Evolutionary conservation across 1,140 invertebrate genomes (phyloP), one percentile per base, ranked within the genome.

Genomic region (Lepidurus couesii): DNA sequence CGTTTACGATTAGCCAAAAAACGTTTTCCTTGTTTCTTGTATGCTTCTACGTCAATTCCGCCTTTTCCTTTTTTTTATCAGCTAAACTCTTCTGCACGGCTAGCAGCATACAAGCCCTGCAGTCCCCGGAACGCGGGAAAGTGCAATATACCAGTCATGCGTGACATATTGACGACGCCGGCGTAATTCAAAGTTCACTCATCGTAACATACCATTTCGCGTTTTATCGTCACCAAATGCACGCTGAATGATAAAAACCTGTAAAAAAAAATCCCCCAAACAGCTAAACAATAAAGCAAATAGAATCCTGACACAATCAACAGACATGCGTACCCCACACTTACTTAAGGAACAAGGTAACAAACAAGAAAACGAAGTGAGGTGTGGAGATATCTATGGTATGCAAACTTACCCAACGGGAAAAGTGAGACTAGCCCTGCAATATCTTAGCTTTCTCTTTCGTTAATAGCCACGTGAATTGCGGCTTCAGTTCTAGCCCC

Each of bases 381-480:
- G 21, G 16, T 9, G 53, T 21, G 21, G 9, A 65, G 6, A 65
- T 65, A 65, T 65, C 53, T n/a, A 65, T 65, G 21, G 16, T n/a
- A 65, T 65, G 13, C 13, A 13, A 65, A 21, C 13, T 16, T 65
- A 21, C 21, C 45, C 16, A 13, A 21, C 13, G 53, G 53, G 53
- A 16, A 65, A 65, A 65, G 53, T 21, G 16, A 65, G 53, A 65
- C 16, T 34, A 65, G 21, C 53, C 21, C 16, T 13, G 21, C 53
- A 65, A 65, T 65, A 65, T 65, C 53, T 7, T 13, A 65, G 53
- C 53, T 65, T 65, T 65, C 53, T 65, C 53, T 65, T 65, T 65
- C 53, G 8, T 65, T 65, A 65, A 65, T 21, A 65, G 13, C 53
- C 53, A 65, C 7, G 53, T 16, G 53, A 65, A 65, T 65, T 65